Percentiles rank a stretch among this genome's conserved stretches.
Conservation (phyloP, 2,113 vertebrate species). For the Chlorodrepanis virens region DNA sequence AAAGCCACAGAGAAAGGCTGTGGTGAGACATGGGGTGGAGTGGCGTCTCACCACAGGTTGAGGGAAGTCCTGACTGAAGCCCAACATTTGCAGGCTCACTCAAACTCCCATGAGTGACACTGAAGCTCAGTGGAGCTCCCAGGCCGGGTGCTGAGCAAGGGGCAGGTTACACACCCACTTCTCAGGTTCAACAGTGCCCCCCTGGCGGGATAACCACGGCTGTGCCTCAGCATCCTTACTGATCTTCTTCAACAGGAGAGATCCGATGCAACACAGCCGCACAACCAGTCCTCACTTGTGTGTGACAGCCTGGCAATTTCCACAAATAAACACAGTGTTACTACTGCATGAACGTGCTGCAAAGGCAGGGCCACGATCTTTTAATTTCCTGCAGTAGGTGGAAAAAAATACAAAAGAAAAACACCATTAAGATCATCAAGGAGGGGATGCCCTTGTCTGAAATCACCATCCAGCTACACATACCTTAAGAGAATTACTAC, state of each 20-base stretch:
- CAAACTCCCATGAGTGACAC: background rate
- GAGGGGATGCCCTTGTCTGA: background rate
- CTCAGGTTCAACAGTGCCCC: background rate
- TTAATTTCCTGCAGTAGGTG: background rate
- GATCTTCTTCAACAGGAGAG: background rate
- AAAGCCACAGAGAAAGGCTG: background rate
- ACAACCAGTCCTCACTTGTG: fast-evolving
- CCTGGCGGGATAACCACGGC: background rate
- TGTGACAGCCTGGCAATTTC: background rate
- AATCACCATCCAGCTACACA: background rate
- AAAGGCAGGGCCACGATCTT: background rate
- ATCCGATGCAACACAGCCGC: fast-evolving
- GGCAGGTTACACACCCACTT: background rate
- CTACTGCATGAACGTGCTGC: fast-evolving
- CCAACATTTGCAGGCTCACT: background rate
- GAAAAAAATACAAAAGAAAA: background rate
- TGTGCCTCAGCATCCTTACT: fast-evolving
- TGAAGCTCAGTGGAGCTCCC: background rate
- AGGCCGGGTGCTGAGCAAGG: fast-evolving
- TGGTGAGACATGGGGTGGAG: background rate
- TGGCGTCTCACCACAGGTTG: background rate
- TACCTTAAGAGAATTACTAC: background rate
- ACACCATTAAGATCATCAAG: background rate
- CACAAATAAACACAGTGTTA: background rate
- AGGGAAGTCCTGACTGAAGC: background rate